Base-by-base conservation (phyloP, 2,888 invertebrate species). In the Geophilus truncorum region DNA sequence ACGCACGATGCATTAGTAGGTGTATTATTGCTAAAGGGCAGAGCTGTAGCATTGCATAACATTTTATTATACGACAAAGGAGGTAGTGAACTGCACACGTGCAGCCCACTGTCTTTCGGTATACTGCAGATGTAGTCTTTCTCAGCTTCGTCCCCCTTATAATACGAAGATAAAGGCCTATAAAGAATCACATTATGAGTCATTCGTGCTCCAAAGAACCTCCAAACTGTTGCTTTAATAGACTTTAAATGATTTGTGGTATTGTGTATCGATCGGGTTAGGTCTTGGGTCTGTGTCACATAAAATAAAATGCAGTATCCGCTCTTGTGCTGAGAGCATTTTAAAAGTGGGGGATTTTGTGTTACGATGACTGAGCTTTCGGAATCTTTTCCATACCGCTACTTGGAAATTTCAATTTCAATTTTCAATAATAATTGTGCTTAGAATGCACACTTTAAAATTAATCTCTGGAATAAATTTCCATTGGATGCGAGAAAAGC, bases 81-180 rank as follows among this genome's bases (percentile, higher is more conserved):
- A 81, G 97, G 95, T 84, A 98, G 92, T 87, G 18, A 32, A 79
- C 90, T 90, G 87, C 98, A 98, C 57, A 90, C 89, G 87, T 98
- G 97, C 96, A 98, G 96, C 36, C 99, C 99, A 83, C 93, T 95
- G 87, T 96, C 95, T 84, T 95, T 94, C 40, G 94, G 92, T 84
- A 93, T 92, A 83, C 96, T 94, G 89, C 99, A 99, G 86, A 99
- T 98, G 89, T 97, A 99, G 88, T 99, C 99, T 89, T 95, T 92
- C 77, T 88, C 88, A 34, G 87, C 84, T 86, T 95, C 95, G 18
- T 81, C 81, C 15, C 83, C 83, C 32, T 84, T 84, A 90, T 95
- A 96, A 90, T 94, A 94, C 87, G 93, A 92, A 85, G 94, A 93
- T 87, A 91, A 88, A 77, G 88, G 87, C 84, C 89, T 89, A 86